Base-by-base conservation (phyloP, 2,113 vertebrate species). In the Cervus canadensis region DNA sequence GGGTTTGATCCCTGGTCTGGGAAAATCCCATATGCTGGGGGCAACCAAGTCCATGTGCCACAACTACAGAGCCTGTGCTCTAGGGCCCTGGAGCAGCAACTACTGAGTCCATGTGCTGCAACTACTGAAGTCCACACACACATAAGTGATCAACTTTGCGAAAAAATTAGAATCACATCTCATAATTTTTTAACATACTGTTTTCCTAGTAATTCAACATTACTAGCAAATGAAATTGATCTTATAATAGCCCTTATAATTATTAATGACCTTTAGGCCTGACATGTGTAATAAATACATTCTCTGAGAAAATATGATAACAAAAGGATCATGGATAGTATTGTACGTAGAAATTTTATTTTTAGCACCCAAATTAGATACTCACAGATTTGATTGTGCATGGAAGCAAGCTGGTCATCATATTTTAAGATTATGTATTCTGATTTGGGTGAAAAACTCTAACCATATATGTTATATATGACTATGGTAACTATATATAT, bases 201-300 rank as follows among this genome's bases (percentile, higher is more conserved):
- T 36, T 94, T 94, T 92, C 13, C 43, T 97, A 96, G 82, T 91
- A 96, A 95, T 91, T 94, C 36, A 89, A 52, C 3, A 87, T 64
- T 76, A 40, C 33, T 64, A 93, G 26, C 28, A 96, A 84, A 79
- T 81, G 33, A 87, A 50, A 59, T 82, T 85, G 59, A 82, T 81
- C 40, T 92, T 59, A 76, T 12, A 97, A 71, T 45, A 89, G 48
- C 48, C 56, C 36, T 90, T 59, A 81, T 9, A 97, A 62, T 57
- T 87, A 91, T 96, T 59, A 92, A 87, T 95, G 81, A 87, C 33
- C 25, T 81, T 97, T 81, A 92, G 26, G 4, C 6, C 36, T 94
- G 45, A 64, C 12, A 83, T 30, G 19, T 78, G 19, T 74, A 40
- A 71, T 76, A 4, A 48, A 59, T 67, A 25, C 9, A 50, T 83